Evolutionary conservation across 2,888 invertebrate genomes (phyloP), one percentile per base, ranked within the genome.

Genomic region (Nasonovia ribisnigri): DNA sequence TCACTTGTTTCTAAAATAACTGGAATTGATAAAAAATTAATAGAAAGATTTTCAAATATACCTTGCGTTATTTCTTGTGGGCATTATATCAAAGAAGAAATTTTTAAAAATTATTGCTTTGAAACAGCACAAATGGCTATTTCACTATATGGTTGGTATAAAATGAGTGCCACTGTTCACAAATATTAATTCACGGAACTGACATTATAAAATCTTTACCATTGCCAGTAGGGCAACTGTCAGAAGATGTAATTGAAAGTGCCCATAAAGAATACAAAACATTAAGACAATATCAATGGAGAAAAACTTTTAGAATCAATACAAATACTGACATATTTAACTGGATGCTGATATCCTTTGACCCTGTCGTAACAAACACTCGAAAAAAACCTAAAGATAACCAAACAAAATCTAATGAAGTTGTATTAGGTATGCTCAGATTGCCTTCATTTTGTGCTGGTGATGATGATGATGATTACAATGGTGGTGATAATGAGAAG

Each of bases 291-390:
- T 88, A 93, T 48, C 57, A 88, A 6, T 57, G 89, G 46, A 92
- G 92, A 88, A 88, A 88, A 88, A 88, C 57, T 26, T 46, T 36
- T 51, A 87, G 88, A 67, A 46, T 36, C 11, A 60, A 88, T 24
- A 88, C 88, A 51, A 92, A 92, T 46, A 54, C 42, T 46, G 88
- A 92, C 67, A 51, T 92, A 43, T 57, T 92, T 84, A 92, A 87
- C 51, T 51, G 54, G 51, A 51, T 92, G 48, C 86, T 87, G 48
- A 26, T 92, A 42, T 92, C 87, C n/a, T 87, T 87, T 26, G 51
- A 51, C 51, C 16, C 51, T 51, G 92, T 84, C 26, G 84, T 92
- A n/a, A 48, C 87, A 20, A 92, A 77, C 51, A 54, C 51, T 13
- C 48, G 92, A 46, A 48, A 36, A 48, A 84, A 54, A 48, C 48